Percentiles rank a stretch among this genome's conserved stretches.
phyloP scores from a whole-genome alignment of 2,113 vertebrate genomes.

The Carassius gibelio region DNA sequence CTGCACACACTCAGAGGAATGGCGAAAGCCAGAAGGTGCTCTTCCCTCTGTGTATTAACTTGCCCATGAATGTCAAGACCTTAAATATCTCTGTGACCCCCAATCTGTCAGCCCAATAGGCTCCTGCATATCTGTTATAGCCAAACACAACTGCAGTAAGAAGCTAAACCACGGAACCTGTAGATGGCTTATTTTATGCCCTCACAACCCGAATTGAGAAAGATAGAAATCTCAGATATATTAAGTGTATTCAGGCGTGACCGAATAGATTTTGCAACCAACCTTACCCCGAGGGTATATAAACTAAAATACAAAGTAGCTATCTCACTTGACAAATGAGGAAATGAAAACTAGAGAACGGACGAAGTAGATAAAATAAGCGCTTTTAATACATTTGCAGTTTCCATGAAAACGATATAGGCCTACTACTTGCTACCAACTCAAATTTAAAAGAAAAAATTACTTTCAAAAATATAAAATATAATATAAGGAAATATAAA shows the following conservation, averaged over 20 bases:
- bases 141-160: background rate
- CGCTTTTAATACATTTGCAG: background rate
- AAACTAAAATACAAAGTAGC: background rate
- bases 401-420: background rate
- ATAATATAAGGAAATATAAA: background rate
- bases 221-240: background rate
- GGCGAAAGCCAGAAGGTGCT: background rate
- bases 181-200: background rate
- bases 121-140: background rate
- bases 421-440: background rate
- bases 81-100: background rate
- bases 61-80: background rate
- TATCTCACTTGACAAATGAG: constrained; percentile 24
- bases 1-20: constrained; percentile 32
- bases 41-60: background rate
- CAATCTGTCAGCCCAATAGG: background rate
- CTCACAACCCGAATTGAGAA: background rate
- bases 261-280: background rate
- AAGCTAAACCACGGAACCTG: background rate
- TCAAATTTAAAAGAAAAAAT: background rate
- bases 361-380: background rate
- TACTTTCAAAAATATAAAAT: background rate
- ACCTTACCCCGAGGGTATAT: background rate
- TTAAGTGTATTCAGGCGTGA: background rate
- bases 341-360: background rate